Base-by-base conservation (phyloP, 2,113 vertebrate genomes). In the Anarrhichthys ocellatus region DNA sequence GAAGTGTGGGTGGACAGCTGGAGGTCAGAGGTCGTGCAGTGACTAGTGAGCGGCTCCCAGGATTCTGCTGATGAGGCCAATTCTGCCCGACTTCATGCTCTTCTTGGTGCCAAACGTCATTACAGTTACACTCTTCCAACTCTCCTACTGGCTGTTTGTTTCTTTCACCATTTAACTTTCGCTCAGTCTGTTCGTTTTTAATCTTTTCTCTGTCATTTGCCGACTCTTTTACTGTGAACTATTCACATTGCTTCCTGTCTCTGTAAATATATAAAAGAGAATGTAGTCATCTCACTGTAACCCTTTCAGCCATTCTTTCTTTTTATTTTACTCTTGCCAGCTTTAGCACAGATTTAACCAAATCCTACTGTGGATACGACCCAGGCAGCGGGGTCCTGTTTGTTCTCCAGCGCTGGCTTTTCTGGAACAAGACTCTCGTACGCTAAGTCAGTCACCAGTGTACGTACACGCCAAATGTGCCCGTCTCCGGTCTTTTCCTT, bases 11-110 rank as follows among this genome's bases (percentile, higher is more conserved):
- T 29, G 78, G 90, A 82, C 81, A 85, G 87, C 29, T 1, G 65
- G 75, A 68, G 91, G 92, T 92, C 91, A 93, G 79, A 88, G 94
- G 89, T 93, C 81, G 27, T 62, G 73, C 78, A 83, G 88, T 90
- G 92, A 93, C 93, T 87, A 76, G 91, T 81, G 89, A 93, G 92
- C 69, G 10, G 78, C 78, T 87, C 78, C 40, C 38, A 32, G 38
- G 59, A 84, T 91, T 90, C 87, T 91, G 93, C 93, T 94, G 93
- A 94, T 69, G 75, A 77, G 56, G 72, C 78, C 81, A 52, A 79
- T 93, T 85, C 42, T 29, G 2, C 42, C 42, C 8, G 75, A 76
- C 84, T 92, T 68, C 89, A 64, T 78, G 82, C 76, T 86, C 88
- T 86, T 79, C 69, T 85, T 83, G 40, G 79, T 83, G 78, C 42